phyloP scores from a whole-genome alignment of 2,113 vertebrate genomes.

The Dryoscopus gambensis region DNA sequence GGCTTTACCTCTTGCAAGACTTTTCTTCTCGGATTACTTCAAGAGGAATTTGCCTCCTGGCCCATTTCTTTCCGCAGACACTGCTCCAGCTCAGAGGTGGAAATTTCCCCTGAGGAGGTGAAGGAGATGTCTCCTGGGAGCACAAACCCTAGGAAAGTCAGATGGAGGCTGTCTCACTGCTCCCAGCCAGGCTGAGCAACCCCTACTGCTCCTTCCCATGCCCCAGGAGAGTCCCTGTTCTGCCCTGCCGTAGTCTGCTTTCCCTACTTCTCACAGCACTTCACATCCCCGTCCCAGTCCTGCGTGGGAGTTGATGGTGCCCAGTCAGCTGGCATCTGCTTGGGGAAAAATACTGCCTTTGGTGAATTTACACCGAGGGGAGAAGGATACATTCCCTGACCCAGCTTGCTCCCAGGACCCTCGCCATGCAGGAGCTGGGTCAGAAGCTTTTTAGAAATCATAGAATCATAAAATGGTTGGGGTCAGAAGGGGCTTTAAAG shows the following conservation, averaged over 20 bases:
- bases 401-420: neutral
- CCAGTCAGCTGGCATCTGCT: neutral
- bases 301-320: neutral
- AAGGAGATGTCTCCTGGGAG: neutral
- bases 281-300: accelerated
- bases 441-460: neutral
- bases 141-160: neutral
- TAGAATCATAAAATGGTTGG: neutral
- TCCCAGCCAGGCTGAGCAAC: neutral
- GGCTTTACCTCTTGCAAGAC: neutral
- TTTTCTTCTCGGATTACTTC: neutral
- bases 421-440: neutral
- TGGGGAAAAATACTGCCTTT: neutral
- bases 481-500: neutral
- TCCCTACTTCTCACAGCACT: accelerated
- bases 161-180: neutral
- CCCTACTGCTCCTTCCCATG: neutral
- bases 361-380: neutral
- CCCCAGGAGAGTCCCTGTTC: accelerated
- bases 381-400: neutral
- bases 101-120: neutral
- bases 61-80: neutral
- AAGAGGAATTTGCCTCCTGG: neutral
- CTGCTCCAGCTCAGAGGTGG: neutral
- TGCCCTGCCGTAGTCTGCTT: neutral